Conservation (phyloP, 2,888 invertebrate species). For the Tinea trinotella region DNA sequence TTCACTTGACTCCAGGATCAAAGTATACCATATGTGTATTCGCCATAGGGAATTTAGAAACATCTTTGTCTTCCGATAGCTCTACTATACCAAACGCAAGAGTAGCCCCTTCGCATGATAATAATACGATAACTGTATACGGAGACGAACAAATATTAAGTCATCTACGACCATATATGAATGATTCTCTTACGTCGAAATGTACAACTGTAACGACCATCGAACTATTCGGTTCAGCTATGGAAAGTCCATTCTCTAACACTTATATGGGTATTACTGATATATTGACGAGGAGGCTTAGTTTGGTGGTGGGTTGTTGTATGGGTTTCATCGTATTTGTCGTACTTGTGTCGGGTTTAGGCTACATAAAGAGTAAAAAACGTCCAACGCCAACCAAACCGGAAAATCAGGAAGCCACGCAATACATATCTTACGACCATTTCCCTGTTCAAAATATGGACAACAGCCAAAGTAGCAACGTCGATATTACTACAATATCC, state of each 20-base stretch:
- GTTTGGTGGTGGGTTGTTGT: conserved; percentile 88
- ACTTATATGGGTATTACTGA: conserved; percentile 81
- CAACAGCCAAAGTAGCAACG: conserved; percentile 48
- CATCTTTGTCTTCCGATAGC: conserved; percentile 47
- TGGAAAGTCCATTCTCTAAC: conserved; percentile 71
- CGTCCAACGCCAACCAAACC: conserved; percentile 82
- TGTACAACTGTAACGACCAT: conserved; percentile 84
- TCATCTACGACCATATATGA: conserved; percentile 50
- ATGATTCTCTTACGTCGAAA: conserved; percentile 81
- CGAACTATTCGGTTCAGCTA: conserved; percentile 77
- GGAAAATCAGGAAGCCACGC: conserved; percentile 79
- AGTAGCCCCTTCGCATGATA: conserved; percentile 53
- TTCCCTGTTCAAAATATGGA: conserved; percentile 49
- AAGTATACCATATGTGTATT: conserved; percentile 90
- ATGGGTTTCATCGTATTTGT: conserved; percentile 90
- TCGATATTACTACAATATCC: conserved; percentile 60
- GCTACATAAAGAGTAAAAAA: conserved; percentile 89
- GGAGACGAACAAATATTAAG: conserved; percentile 75
- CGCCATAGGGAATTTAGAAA: conserved; percentile 81
- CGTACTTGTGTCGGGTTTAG: conserved; percentile 85
- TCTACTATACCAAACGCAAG: conserved; percentile 65
- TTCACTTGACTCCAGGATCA: conserved; percentile 82
- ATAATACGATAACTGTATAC: conserved; percentile 47
- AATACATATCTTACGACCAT: conserved; percentile 82
- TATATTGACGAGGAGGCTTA: conserved; percentile 84